phyloP scores from a whole-genome alignment of 2,888 invertebrate genomes.

The Sminthurides aquaticus region DNA sequence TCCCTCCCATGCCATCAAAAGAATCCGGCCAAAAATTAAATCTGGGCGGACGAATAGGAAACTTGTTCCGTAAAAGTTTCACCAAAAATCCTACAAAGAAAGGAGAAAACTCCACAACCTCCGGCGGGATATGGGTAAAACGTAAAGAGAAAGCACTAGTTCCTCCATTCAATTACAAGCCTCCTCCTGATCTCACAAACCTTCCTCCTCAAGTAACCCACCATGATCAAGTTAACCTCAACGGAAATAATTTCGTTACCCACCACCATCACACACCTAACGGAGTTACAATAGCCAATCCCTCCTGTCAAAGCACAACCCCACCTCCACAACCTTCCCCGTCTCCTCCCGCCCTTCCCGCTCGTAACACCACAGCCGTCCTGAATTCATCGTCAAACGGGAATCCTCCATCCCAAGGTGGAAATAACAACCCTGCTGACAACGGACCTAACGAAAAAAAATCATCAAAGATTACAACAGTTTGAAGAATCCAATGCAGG shows the following conservation, averaged over 20 bases:
- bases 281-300: not conserved
- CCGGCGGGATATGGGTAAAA: slow-evolving; percentile 31
- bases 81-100: slow-evolving; percentile 15
- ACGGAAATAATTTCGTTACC: slow-evolving; percentile 7
- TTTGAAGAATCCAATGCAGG: too few species aligned
- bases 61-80: slow-evolving; percentile 21
- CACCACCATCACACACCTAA: not conserved
- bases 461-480: slow-evolving; percentile 19
- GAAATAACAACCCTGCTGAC: not conserved
- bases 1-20: slow-evolving; percentile 4
- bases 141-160: slow-evolving; percentile 33
- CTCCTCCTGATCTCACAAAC: slow-evolving; percentile 23
- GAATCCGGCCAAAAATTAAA: slow-evolving; percentile 12
- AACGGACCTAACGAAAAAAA: slow-evolving; percentile 4
- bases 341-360: not conserved
- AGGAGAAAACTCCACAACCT: slow-evolving; percentile 17
- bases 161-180: slow-evolving; percentile 34
- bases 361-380: not conserved
- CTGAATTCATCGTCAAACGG: slow-evolving; percentile 1
- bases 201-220: not conserved
- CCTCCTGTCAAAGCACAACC: not conserved
- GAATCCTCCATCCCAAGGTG: slow-evolving; percentile 1
- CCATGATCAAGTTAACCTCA: not conserved
- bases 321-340: not conserved
- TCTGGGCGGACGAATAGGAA: slow-evolving; percentile 18